phyloP scores from a whole-genome alignment of 2,888 invertebrate species.

The Philereme transversata region DNA sequence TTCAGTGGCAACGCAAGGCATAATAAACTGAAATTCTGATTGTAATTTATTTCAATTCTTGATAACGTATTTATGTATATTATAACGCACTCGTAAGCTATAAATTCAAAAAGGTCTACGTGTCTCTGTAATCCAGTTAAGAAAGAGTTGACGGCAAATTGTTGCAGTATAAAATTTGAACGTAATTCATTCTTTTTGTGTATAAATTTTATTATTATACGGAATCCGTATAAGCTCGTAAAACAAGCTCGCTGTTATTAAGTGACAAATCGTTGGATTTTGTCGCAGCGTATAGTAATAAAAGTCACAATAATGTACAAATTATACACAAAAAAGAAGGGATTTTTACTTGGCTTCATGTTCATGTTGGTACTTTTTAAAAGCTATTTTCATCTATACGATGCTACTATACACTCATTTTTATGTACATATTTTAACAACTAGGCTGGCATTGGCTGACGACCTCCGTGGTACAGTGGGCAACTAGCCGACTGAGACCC shows the following conservation, averaged over 20 bases:
- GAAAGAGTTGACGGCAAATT: constrained; percentile 66
- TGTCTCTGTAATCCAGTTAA: constrained; percentile 49
- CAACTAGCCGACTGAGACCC: too few species aligned
- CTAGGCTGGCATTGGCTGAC: too few species aligned
- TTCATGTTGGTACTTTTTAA: constrained; percentile 34
- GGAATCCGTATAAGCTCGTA: constrained; percentile 58
- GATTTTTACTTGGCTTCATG: constrained; percentile 53
- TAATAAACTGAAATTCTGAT: neutral
- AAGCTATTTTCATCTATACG: constrained; percentile 27
- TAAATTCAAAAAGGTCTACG: neutral
- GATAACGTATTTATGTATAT: neutral
- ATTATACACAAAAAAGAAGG: constrained; percentile 64
- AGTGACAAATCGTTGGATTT: constrained; percentile 72
- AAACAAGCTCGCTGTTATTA: constrained; percentile 69
- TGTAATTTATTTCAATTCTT: neutral
- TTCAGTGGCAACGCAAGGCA: neutral
- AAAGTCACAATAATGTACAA: constrained; percentile 63
- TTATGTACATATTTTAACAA: constrained; percentile 2
- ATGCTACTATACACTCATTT: constrained; percentile 16
- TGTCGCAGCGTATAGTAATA: constrained; percentile 63
- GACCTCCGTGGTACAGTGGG: too few species aligned
- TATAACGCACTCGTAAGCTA: neutral
- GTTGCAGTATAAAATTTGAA: constrained; percentile 60
- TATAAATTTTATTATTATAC: constrained; percentile 64
- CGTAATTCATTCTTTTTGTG: constrained; percentile 69